Percentiles rank a stretch among this genome's conserved stretches.
These are phyloP conservation scores for Entelurus aequoreus DNA, from an alignment of 2,113 vertebrate species.

Conservation along the genomic window DNA sequence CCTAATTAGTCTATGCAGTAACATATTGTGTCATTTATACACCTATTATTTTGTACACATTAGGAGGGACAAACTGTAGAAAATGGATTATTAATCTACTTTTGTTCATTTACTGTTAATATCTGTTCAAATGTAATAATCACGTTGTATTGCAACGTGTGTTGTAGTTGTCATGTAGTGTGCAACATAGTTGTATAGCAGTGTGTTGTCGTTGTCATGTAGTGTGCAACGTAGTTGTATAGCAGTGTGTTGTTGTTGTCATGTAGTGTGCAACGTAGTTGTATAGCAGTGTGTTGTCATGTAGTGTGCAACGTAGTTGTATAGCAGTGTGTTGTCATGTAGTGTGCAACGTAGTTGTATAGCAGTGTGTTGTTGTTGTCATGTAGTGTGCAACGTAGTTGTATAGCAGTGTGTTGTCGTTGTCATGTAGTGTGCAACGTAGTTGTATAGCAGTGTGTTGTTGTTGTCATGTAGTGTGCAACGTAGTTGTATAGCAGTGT, in stretches of 20 bases:
- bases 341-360: neutral
- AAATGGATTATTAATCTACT: too few relatives aligned
- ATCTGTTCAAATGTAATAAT: too few relatives aligned
- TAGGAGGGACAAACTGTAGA: too few relatives aligned
- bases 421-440: neutral
- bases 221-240: neutral
- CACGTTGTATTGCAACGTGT: too few relatives aligned
- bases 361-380: neutral
- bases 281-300: neutral
- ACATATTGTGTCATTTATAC: too few relatives aligned
- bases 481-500: neutral
- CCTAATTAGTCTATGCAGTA: too few relatives aligned
- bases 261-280: neutral
- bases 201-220: neutral
- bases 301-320: neutral
- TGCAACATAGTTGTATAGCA: neutral
- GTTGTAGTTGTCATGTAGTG: neutral
- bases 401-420: neutral
- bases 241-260: neutral
- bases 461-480: neutral
- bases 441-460: neutral
- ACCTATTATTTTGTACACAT: too few relatives aligned
- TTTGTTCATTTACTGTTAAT: too few relatives aligned
- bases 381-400: neutral
- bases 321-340: neutral